Evolutionary conservation across 2,797 vertebrate genomes (phyloP), one percentile per base, ranked within the genome.

Genomic region (Adrianichthys oophorus): DNA sequence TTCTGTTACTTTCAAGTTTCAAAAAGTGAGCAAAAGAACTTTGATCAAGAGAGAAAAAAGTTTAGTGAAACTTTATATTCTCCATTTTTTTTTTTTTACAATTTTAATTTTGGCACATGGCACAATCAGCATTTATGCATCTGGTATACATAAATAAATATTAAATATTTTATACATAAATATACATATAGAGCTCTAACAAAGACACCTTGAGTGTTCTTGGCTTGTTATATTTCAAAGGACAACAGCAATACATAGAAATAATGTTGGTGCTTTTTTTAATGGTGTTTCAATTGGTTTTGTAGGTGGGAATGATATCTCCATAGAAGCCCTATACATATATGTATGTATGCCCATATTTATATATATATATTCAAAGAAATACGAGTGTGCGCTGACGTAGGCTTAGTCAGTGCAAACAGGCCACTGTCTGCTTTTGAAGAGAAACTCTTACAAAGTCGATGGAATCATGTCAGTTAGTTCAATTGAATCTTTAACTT

Each of bases 71-170:
- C 88, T 84, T 85, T 83, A 80, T 90, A 83, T 84, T 91, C 82
- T 87, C 88, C 70, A 82, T 86, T 89, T 93, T 92, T 12, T 37
- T 37, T 37, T 37, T 92, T 88, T 90, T 89, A 92, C 90, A 87
- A 87, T 91, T 92, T 93, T 91, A 93, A 93, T 94, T 37, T 94
- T 93, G 91, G 93, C 92, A 94, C 92, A 92, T 92, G 93, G 91
- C 92, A 94, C 92, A 93, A 92, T 93, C 90, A 94, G 91, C 90
- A 91, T 90, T 90, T 92, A 92, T 93, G 92, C 90, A 91, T 93
- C 91, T 91, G 90, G 89, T 93, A 91, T 93, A 93, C 91, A 93
- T 92, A 93, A 92, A 93, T 93, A 93, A 92, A 93, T 93, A 93
- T 90, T 92, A 93, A 92, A 93, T 93, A 93, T 93, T 92, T 88